Evolutionary conservation across 2,888 invertebrate species (phyloP).

Genomic region (Atherix ibis): DNA sequence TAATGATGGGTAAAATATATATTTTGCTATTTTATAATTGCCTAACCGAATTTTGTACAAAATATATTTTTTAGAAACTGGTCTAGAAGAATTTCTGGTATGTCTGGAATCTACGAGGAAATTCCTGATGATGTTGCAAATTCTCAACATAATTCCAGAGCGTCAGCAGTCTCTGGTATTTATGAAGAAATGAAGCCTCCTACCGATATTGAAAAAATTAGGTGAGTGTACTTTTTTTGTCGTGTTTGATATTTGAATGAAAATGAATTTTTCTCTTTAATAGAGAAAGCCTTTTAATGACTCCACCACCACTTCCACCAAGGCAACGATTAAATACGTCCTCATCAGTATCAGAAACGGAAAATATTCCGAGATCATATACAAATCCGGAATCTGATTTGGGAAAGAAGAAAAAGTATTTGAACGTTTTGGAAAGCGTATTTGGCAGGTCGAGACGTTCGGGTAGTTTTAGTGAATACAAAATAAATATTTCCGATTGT

Average conservation of each 20-base stretch:
- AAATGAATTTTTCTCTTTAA: constrained; percentile 4
- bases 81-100: constrained; percentile 21
- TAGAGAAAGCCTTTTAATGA: constrained; percentile 4
- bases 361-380: constrained; percentile 23
- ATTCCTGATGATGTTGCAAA: constrained; percentile 22
- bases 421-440: constrained; percentile 16
- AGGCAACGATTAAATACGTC: constrained; percentile 29
- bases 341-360: constrained; percentile 16
- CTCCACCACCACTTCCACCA: constrained; percentile 24
- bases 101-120: constrained; percentile 32
- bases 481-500: constrained; percentile 10
- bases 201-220: constrained; percentile 14
- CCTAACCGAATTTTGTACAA: no score
- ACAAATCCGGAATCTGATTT: constrained; percentile 31
- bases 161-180: constrained; percentile 29
- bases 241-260: background rate
- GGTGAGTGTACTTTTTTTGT: constrained; percentile 8
- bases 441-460: constrained; percentile 21
- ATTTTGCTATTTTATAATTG: no score
- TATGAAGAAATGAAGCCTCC: constrained; percentile 32
- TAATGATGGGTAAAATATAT: constrained; percentile 14
- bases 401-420: constrained; percentile 22
- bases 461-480: constrained; percentile 21
- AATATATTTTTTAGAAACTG: constrained; percentile 13
- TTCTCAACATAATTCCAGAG: constrained; percentile 20